Evolutionary conservation across 2,113 vertebrate species (phyloP).

Genomic region (Pelusios castaneus): DNA sequence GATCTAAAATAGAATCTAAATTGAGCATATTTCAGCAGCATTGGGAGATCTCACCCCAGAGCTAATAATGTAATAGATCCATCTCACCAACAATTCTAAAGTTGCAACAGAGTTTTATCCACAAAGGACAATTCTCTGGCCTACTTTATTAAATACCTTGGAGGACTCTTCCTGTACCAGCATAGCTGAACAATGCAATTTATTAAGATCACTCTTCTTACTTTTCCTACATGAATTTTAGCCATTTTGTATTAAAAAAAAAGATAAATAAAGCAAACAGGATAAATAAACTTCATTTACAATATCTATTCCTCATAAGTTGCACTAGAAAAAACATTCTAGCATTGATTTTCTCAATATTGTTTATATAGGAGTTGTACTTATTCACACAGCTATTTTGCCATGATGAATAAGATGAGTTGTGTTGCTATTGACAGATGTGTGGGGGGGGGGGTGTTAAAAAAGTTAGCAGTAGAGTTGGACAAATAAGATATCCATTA

Average conservation of each 20-base stretch:
- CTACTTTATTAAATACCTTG: constrained; percentile 70
- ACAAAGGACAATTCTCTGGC: constrained; percentile 64
- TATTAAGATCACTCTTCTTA: constrained; percentile 53
- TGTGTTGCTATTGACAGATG: background rate
- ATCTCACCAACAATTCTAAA: constrained; percentile 44
- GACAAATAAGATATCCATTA: background rate
- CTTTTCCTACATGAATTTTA: constrained; percentile 54
- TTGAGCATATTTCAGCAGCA: constrained; percentile 66
- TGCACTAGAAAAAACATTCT: constrained; percentile 4
- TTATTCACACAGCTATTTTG: background rate
- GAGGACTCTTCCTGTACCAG: constrained; percentile 55
- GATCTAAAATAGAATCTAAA: constrained; percentile 72
- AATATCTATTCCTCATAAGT: constrained; percentile 16
- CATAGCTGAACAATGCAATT: constrained; percentile 62
- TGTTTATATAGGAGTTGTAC: background rate
- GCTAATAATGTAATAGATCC: constrained; percentile 64
- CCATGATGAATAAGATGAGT: background rate
- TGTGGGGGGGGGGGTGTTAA: background rate
- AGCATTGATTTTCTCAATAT: constrained; percentile 10
- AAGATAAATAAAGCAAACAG: constrained; percentile 42
- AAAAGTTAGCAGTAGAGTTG: background rate
- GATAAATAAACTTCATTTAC: constrained; percentile 51
- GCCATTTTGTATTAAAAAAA: constrained; percentile 9
- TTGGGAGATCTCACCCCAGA: constrained; percentile 65
- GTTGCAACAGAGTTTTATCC: constrained; percentile 64